Conservation (phyloP, 2,888 invertebrate species). For the Dastarcus helophoroides region DNA sequence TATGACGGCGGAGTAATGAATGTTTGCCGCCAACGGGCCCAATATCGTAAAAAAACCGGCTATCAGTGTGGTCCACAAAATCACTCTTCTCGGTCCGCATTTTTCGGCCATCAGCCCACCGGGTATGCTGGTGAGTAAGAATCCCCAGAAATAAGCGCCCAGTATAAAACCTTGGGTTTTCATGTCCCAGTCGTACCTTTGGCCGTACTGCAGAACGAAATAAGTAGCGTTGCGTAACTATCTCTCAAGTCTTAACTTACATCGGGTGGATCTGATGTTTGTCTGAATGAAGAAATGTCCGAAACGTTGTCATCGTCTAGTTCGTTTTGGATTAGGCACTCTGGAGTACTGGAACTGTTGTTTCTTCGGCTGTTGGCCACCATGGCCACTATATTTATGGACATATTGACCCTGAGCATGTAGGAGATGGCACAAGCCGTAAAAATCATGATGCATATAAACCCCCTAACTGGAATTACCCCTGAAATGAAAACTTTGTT, state of each 20-base stretch:
- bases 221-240: background rate
- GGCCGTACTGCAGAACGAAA: slow-evolving; percentile 34
- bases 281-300: background rate
- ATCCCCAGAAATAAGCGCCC: slow-evolving; percentile 61
- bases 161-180: slow-evolving; percentile 52
- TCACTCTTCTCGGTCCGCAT: slow-evolving; percentile 48
- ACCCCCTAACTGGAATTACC: too few relatives aligned
- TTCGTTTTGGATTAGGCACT: slow-evolving; percentile 6
- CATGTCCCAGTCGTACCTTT: slow-evolving; percentile 45
- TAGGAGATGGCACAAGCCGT: slow-evolving; percentile 61
- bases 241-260: background rate
- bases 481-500: too few relatives aligned
- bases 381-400: slow-evolving; percentile 63
- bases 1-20: slow-evolving; percentile 46
- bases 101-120: slow-evolving; percentile 57
- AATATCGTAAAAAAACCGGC: slow-evolving; percentile 47
- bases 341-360: slow-evolving; percentile 14
- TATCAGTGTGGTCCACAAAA: slow-evolving; percentile 41
- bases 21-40: slow-evolving; percentile 47
- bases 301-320: slow-evolving; percentile 6
- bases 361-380: slow-evolving; percentile 42
- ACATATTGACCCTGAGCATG: slow-evolving; percentile 65
- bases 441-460: slow-evolving; percentile 58
- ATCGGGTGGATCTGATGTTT: too few relatives aligned
- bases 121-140: slow-evolving; percentile 51